Percentiles rank a stretch among this genome's conserved stretches.
phyloP scores from a whole-genome alignment of 2,113 vertebrate genomes.

The Oncorhynchus kisutch region DNA sequence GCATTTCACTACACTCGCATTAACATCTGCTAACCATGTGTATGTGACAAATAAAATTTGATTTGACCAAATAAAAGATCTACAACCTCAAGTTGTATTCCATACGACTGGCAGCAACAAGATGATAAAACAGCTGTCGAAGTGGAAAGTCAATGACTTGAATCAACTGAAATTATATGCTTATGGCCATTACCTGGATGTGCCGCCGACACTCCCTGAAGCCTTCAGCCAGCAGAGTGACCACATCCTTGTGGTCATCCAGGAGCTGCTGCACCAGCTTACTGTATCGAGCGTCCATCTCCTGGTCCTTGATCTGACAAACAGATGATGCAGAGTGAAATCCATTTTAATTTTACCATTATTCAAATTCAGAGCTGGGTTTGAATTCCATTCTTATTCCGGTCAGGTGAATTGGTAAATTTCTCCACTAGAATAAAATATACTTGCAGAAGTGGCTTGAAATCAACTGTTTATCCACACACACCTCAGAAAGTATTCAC shows the following conservation, averaged over 20 bases:
- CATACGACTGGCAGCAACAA: too few relatives aligned
- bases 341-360: background rate
- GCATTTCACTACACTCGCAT: too few relatives aligned
- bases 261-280: constrained; percentile 87
- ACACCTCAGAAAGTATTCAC: too few relatives aligned
- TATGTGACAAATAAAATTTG: too few relatives aligned
- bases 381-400: background rate
- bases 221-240: constrained; percentile 89
- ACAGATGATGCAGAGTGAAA: background rate
- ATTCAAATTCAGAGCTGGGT: background rate
- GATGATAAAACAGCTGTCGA: background rate
- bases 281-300: constrained; percentile 80
- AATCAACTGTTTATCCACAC: too few relatives aligned
- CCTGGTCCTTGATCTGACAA: constrained; percentile 83
- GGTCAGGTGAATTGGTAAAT: background rate
- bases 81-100: too few relatives aligned
- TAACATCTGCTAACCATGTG: too few relatives aligned
- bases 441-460: background rate
- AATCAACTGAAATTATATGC: background rate
- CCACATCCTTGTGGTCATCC: constrained; percentile 92
- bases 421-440: background rate
- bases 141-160: background rate
- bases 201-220: constrained; percentile 87
- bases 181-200: constrained; percentile 70
- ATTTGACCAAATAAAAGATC: too few relatives aligned